Conservation (phyloP, 2,113 vertebrate species). For the Ophiodon elongatus region DNA sequence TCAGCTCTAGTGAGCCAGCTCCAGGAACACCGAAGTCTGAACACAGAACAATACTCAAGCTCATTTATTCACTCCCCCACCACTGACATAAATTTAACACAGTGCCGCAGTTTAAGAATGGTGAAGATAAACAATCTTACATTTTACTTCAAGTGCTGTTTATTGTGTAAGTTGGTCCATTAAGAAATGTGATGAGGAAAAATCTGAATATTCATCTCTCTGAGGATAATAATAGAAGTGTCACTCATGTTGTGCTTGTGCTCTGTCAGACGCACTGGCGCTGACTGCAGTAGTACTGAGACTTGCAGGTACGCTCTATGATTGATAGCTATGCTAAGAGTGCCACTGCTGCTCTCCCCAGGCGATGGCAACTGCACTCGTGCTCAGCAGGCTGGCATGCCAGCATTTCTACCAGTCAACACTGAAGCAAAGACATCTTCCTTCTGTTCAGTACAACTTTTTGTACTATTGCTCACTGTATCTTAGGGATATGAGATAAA, state of each 20-base stretch:
- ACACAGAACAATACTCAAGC: conserved; percentile 77
- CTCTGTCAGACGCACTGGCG: conserved; percentile 28
- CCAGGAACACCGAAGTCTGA: conserved; percentile 75
- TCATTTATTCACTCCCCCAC: conserved; percentile 76
- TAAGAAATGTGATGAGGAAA: conserved; percentile 3
- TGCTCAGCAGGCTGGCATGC: conserved; percentile 54
- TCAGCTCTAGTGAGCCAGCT: conserved; percentile 84
- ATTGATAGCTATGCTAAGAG: conserved; percentile 66
- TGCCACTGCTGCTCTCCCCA: conserved; percentile 63
- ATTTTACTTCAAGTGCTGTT: background rate
- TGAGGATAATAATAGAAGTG: conserved; percentile 22
- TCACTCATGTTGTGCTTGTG: conserved; percentile 52
- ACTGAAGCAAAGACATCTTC: conserved; percentile 11
- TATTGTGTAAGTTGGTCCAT: background rate
- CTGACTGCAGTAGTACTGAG: conserved; percentile 29
- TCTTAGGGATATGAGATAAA: background rate
- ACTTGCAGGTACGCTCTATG: conserved; percentile 54
- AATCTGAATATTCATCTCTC: conserved; percentile 50
- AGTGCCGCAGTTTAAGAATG: background rate
- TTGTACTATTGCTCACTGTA: background rate
- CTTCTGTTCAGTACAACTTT: conserved; percentile 11
- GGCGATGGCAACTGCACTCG: conserved; percentile 56
- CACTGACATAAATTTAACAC: conserved; percentile 38
- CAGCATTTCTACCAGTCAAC: conserved; percentile 44
- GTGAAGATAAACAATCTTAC: background rate